Conservation (phyloP, 2,888 invertebrate species). For the Macrosiphum euphorbiae region DNA sequence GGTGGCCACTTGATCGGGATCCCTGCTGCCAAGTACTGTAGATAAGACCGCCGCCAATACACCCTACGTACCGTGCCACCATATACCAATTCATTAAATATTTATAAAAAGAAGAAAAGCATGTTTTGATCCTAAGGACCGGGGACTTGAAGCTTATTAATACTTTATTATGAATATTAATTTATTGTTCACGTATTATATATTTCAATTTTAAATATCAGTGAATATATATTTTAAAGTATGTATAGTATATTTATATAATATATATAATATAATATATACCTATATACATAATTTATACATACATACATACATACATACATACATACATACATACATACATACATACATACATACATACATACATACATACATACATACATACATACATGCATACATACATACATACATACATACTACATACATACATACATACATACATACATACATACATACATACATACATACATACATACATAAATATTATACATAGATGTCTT, state of each 20-base stretch:
- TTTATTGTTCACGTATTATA: background rate
- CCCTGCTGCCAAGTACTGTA: slow-evolving; percentile 90
- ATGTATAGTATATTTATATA: background rate
- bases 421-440: background rate
- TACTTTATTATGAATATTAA: slow-evolving; percentile 4
- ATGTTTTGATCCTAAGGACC: slow-evolving; percentile 55
- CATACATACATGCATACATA: background rate
- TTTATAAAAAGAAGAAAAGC: slow-evolving; percentile 62
- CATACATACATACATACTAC: too few relatives aligned
- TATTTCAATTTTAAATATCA: background rate
- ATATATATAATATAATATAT: too few relatives aligned
- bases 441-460: background rate
- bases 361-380: background rate
- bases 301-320: background rate
- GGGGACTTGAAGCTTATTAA: slow-evolving; percentile 47
- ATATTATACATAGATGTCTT: background rate
- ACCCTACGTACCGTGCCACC: slow-evolving; percentile 76
- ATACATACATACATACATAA: background rate
- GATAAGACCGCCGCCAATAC: slow-evolving; percentile 93
- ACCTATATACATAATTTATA: background rate
- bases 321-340: background rate
- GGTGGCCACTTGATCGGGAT: slow-evolving; percentile 91
- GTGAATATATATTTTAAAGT: background rate
- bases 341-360: background rate
- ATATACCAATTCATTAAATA: slow-evolving; percentile 70